phyloP scores from a whole-genome alignment of 2,113 vertebrate genomes.

The Eurypyga helias region DNA sequence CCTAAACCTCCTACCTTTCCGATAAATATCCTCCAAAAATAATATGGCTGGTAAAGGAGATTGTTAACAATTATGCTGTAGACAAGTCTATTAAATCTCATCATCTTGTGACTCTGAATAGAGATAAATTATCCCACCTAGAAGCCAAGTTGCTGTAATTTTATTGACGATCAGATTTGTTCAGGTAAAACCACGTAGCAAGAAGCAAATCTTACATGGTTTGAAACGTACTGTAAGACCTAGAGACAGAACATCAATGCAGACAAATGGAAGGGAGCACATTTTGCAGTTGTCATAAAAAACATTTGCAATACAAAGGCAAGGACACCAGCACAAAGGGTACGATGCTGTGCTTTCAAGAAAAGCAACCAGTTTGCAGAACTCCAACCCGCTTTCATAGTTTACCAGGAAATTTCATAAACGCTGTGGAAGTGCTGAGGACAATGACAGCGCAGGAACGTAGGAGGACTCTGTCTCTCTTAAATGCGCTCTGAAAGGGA shows the following conservation, averaged over 20 bases:
- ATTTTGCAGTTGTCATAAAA: constrained; percentile 24
- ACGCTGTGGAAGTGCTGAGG: background rate
- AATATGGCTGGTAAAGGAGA: background rate
- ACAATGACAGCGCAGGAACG: background rate
- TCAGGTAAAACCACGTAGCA: background rate
- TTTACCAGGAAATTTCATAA: constrained; percentile 28
- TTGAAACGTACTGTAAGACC: background rate
- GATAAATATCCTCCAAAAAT: background rate
- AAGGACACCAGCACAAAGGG: background rate
- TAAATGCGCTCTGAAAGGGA: background rate
- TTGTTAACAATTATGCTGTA: background rate
- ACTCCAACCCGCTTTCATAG: background rate
- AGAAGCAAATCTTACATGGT: background rate
- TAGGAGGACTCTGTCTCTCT: constrained; percentile 9
- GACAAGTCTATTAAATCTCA: background rate
- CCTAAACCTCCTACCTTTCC: background rate
- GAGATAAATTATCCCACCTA: background rate
- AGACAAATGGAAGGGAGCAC: background rate
- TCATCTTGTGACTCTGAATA: background rate
- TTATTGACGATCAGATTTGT: background rate
- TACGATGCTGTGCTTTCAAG: background rate
- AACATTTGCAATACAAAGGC: background rate
- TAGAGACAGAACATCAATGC: background rate
- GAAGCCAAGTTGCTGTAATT: background rate
- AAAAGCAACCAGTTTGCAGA: constrained; percentile 16